Conservation (phyloP, 2,113 vertebrate species). For the Micromys minutus region DNA sequence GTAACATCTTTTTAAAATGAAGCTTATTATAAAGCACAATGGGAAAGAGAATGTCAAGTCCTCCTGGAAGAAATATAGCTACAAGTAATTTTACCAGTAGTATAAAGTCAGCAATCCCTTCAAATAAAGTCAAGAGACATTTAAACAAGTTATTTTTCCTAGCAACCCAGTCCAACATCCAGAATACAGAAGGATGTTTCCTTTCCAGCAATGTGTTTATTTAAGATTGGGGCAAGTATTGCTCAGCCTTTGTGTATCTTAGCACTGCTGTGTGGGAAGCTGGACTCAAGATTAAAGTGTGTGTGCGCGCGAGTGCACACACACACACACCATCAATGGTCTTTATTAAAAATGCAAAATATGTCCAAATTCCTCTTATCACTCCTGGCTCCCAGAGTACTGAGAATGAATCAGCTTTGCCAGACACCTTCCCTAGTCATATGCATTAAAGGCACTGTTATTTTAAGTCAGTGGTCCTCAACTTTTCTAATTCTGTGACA, state of each 20-base stretch:
- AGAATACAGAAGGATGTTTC: not conserved
- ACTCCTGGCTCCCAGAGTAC: not conserved
- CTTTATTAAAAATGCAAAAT: constrained; percentile 27
- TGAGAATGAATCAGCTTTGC: not conserved
- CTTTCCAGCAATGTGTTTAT: not conserved
- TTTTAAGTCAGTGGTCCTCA: not conserved
- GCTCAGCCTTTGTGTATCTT: not conserved
- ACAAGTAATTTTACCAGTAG: not conserved
- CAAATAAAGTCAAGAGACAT: not conserved
- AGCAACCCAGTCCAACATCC: not conserved
- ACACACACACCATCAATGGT: not conserved
- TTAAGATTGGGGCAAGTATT: not conserved
- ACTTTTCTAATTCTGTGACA: not conserved
- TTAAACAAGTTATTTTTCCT: not conserved
- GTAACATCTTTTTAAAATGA: not conserved
- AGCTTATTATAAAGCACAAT: not conserved
- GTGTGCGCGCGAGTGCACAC: no score
- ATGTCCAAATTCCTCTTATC: not conserved
- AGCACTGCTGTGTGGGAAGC: not conserved
- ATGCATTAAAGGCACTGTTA: not conserved
- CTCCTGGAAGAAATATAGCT: not conserved
- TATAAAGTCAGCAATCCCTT: not conserved
- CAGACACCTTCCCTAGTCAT: not conserved
- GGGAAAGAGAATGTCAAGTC: not conserved
- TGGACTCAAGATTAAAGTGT: not conserved